Evolutionary conservation across 2,888 invertebrate species (phyloP).

Genomic region (Odontocolon sp.): DNA sequence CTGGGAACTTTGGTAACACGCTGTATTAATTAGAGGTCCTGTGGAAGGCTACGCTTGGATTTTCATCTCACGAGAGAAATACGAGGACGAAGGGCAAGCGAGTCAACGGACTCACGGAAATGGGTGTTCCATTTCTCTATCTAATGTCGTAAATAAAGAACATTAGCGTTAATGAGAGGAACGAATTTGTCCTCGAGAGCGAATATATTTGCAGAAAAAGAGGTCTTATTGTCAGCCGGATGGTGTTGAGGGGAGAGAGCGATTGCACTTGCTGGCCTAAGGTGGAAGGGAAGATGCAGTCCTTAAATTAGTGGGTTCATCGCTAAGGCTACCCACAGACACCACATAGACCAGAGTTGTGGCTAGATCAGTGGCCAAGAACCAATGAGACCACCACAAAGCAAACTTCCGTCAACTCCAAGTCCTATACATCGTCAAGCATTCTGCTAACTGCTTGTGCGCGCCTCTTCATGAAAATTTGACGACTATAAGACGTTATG

Average conservation of each 20-base stretch:
- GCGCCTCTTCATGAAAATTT: background rate
- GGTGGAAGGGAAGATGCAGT: background rate
- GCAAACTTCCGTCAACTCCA: conserved; percentile 1
- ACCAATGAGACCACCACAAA: conserved; percentile 38
- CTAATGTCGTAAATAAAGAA: background rate
- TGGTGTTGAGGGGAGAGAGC: background rate
- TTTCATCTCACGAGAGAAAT: background rate
- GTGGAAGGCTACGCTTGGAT: background rate
- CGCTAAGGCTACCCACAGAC: conserved; percentile 18
- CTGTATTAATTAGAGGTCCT: conserved; percentile 10
- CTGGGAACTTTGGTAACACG: conserved; percentile 5
- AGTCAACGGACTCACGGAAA: background rate
- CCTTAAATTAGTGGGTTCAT: conserved; percentile 33
- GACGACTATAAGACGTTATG: too few relatives aligned
- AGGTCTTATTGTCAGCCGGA: background rate
- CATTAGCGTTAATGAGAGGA: background rate
- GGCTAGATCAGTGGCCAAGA: conserved; percentile 17
- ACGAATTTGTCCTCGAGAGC: background rate
- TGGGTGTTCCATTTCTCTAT: background rate
- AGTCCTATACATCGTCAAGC: too few relatives aligned
- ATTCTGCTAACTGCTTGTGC: too few relatives aligned
- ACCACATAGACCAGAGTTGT: conserved; percentile 12
- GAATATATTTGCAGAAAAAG: background rate
- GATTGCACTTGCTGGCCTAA: background rate
- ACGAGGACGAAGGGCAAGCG: background rate